Percentiles rank a stretch among this genome's conserved stretches.
Conservation (phyloP, 2,888 invertebrate species). For the Coleophora flavipennella region DNA sequence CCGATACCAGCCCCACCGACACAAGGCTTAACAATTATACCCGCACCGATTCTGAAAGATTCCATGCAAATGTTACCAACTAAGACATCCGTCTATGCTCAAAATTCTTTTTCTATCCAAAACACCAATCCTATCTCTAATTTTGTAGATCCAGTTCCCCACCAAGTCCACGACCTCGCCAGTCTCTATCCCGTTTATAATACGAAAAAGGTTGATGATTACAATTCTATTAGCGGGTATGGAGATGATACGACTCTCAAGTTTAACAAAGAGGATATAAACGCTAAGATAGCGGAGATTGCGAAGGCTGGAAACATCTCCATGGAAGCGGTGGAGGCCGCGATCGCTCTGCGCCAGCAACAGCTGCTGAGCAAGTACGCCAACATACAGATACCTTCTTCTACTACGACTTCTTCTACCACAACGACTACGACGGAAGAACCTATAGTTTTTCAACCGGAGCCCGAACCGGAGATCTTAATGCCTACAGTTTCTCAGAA, state of each 20-base stretch:
- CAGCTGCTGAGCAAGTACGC: slow-evolving; percentile 76
- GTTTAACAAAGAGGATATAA: slow-evolving; percentile 58
- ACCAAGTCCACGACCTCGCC: slow-evolving; percentile 57
- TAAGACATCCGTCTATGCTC: slow-evolving; percentile 31
- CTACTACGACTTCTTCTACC: slow-evolving; percentile 62
- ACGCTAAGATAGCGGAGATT: slow-evolving; percentile 62
- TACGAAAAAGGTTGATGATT: slow-evolving; percentile 63
- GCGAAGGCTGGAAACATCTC: slow-evolving; percentile 84
- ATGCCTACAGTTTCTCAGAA: slow-evolving; percentile 42
- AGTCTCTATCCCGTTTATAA: slow-evolving; percentile 44
- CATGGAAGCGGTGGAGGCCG: slow-evolving; percentile 83
- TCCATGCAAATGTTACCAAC: slow-evolving; percentile 34
- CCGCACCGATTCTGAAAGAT: slow-evolving; percentile 49
- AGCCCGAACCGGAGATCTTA: slow-evolving; percentile 54
- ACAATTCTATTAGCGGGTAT: slow-evolving; percentile 60
- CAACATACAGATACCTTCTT: slow-evolving; percentile 53
- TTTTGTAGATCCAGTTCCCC: slow-evolving; percentile 65
- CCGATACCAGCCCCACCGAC: slow-evolving; percentile 38
- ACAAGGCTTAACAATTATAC: slow-evolving; percentile 48
- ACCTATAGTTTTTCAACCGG: slow-evolving; percentile 41
- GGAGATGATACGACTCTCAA: slow-evolving; percentile 56
- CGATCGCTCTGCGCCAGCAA: slow-evolving; percentile 79
- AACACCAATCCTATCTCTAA: slow-evolving; percentile 57
- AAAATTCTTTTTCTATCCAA: slow-evolving; percentile 37
- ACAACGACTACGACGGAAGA: slow-evolving; percentile 44